phyloP scores from a whole-genome alignment of 2,888 invertebrate genomes.

The Epinotia nisella region DNA sequence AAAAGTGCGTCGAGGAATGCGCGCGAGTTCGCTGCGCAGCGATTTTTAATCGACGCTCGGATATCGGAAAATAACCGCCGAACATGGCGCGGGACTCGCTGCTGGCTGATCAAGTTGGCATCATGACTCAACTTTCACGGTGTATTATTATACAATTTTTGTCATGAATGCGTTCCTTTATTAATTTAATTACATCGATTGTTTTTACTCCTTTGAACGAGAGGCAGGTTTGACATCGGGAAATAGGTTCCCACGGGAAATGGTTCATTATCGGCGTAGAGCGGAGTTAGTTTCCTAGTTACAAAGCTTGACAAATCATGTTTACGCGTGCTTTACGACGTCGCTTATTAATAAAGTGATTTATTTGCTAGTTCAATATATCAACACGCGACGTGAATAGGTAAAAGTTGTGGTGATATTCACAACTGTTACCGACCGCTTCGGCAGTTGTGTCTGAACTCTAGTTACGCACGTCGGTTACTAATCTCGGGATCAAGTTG shows the following conservation, averaged over 20 bases:
- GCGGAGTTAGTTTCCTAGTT: conserved; percentile 11
- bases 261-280: background rate
- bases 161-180: conserved; percentile 22
- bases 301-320: conserved; percentile 21
- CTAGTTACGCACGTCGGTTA: background rate
- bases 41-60: conserved; percentile 68
- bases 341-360: conserved; percentile 26
- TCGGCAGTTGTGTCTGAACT: background rate
- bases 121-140: conserved; percentile 55
- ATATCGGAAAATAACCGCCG: conserved; percentile 48
- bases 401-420: conserved; percentile 49
- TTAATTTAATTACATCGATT: conserved; percentile 8
- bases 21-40: conserved; percentile 62
- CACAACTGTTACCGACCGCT: background rate
- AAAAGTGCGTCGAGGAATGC: conserved; percentile 78
- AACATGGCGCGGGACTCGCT: conserved; percentile 35
- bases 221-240: background rate
- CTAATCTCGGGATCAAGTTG: background rate
- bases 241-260: conserved; percentile 28
- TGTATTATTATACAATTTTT: conserved; percentile 32
- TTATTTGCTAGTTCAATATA: conserved; percentile 15
- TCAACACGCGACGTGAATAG: conserved; percentile 43
- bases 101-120: conserved; percentile 47
- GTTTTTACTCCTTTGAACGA: conserved; percentile 10
- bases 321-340: conserved; percentile 24